Percentiles rank a stretch among this genome's conserved stretches.
These are phyloP conservation scores for Platichthys stellatus DNA, from an alignment of 2,113 vertebrate species.

Conservation along the genomic window DNA sequence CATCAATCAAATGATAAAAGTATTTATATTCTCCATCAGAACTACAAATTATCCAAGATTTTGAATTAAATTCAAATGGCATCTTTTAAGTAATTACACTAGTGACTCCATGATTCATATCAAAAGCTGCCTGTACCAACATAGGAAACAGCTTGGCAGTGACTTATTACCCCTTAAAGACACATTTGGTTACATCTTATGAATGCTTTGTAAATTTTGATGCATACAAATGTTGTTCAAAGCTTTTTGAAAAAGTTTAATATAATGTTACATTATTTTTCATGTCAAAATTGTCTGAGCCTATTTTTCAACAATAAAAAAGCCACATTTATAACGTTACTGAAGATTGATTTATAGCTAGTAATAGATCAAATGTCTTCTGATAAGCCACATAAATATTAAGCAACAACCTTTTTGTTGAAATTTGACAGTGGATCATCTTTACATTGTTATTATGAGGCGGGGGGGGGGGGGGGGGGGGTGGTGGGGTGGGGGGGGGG, in stretches of 20 bases:
- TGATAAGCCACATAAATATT: conserved; percentile 33
- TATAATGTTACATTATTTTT: conserved; percentile 15
- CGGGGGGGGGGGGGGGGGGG: too few species aligned
- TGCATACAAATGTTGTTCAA: not conserved
- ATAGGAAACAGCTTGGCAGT: not conserved
- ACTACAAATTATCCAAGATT: too few species aligned
- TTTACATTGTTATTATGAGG: conserved; percentile 45
- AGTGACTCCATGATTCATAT: too few species aligned
- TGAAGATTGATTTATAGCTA: conserved; percentile 56
- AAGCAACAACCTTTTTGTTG: conserved; percentile 28
- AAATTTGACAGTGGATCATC: conserved; percentile 49
- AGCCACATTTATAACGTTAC: conserved; percentile 6
- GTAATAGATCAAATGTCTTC: conserved; percentile 57
- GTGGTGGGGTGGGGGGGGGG: rapidly evolving
- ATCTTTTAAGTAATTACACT: too few species aligned
- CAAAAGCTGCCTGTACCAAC: too few species aligned
- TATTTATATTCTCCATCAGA: not conserved
- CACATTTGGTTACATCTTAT: not conserved
- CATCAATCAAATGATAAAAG: not conserved
- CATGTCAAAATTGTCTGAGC: conserved; percentile 22
- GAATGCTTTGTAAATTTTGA: not conserved
- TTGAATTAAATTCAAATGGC: too few species aligned
- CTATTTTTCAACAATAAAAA: conserved; percentile 28
- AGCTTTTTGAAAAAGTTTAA: conserved; percentile 1
- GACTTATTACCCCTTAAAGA: not conserved